phyloP scores from a whole-genome alignment of 1,140 invertebrate genomes.

The Sesamia nonagrioides region DNA sequence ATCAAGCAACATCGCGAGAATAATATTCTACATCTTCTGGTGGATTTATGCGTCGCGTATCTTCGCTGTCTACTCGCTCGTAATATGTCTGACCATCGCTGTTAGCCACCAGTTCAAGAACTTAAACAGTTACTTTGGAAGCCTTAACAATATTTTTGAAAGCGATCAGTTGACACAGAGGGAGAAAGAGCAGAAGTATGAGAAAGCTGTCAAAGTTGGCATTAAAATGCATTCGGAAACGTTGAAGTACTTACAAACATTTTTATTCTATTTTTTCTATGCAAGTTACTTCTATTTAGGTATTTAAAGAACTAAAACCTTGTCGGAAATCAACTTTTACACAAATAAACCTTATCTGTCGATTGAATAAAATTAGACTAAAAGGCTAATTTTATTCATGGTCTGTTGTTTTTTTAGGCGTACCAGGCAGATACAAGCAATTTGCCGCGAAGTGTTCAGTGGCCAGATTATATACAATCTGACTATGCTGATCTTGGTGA shows the following conservation, averaged over 20 bases:
- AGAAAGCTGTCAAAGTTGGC: constrained; percentile 23
- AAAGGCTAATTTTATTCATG: background rate
- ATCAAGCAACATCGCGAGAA: background rate
- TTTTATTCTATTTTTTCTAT: background rate
- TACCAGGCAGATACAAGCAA: constrained; percentile 12
- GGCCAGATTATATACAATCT: constrained; percentile 54
- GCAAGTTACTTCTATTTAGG: too few species aligned
- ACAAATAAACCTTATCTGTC: too few species aligned
- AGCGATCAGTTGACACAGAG: background rate
- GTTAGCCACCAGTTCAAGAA: constrained; percentile 41
- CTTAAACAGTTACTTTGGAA: constrained; percentile 24
- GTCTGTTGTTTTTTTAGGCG: background rate
- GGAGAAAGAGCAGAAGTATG: constrained; percentile 28
- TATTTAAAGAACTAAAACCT: too few species aligned
- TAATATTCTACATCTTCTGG: constrained; percentile 16
- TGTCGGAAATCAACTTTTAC: too few species aligned
- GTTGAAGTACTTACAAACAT: background rate
- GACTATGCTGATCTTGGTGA: constrained; percentile 35
- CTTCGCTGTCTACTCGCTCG: constrained; percentile 19
- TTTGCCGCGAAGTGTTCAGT: constrained; percentile 42
- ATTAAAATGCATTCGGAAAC: constrained; percentile 45
- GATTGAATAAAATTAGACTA: too few species aligned
- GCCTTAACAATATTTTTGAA: constrained; percentile 14
- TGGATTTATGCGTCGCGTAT: constrained; percentile 15
- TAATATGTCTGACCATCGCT: constrained; percentile 8